Evolutionary conservation across 2,888 invertebrate genomes (phyloP).

Genomic region (Microctonus aethiopoides): DNA sequence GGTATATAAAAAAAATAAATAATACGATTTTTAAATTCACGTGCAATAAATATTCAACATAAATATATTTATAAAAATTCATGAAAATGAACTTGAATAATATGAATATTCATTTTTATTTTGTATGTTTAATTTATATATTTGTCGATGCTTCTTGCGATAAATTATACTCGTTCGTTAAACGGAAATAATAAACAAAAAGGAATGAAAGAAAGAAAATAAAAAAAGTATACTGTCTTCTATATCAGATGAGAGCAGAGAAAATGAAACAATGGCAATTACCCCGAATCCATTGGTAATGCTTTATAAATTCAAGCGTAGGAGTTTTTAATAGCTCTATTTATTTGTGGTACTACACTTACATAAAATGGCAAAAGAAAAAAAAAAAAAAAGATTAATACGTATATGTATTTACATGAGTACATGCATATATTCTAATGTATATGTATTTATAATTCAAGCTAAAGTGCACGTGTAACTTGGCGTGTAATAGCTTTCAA

Average conservation of each 20-base stretch:
- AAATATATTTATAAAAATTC: too few species aligned
- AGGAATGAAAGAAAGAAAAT: not conserved
- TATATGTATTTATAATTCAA: not conserved
- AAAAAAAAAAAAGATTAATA: too few species aligned
- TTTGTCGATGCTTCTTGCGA: not conserved
- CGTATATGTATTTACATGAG: not conserved
- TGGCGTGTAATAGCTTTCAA: constrained; percentile 15
- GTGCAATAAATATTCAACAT: too few species aligned
- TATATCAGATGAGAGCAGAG: not conserved
- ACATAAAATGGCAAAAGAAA: not conserved
- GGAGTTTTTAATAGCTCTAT: constrained; percentile 30
- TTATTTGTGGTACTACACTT: constrained; percentile 15
- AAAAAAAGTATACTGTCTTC: not conserved
- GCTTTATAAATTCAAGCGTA: not conserved
- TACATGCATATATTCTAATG: constrained; percentile 4
- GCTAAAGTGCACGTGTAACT: constrained; percentile 22
- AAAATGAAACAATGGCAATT: constrained; percentile 9
- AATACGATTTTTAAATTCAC: too few species aligned
- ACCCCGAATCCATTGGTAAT: constrained; percentile 3
- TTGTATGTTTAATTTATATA: too few species aligned
- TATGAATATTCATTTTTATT: too few species aligned
- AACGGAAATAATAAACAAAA: too few species aligned
- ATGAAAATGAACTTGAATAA: too few species aligned
- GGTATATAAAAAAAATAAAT: too few species aligned
- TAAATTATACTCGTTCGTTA: not conserved